Evolutionary conservation across 1,140 invertebrate genomes (phyloP), one percentile per base, ranked within the genome.

Genomic region (Artemia franciscana): DNA sequence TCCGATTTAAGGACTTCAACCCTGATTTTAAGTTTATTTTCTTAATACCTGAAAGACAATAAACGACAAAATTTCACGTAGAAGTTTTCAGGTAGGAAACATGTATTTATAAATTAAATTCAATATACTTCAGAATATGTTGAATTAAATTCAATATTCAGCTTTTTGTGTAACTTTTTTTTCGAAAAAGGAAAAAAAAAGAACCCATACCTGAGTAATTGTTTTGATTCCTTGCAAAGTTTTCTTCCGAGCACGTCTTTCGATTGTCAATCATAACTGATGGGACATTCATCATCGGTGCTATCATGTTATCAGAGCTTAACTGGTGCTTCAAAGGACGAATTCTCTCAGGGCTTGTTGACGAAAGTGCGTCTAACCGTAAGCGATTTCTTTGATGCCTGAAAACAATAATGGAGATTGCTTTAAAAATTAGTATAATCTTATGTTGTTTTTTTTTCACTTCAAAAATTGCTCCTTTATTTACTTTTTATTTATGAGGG

Each of bases 181-280:
- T 63, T n/a, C 2, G 26, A 18, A 23, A 24, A n/a, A 62, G 67
- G 62, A 18, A 62, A 59, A n/a, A 62, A 60, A 18, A 63, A 60
- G 63, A 64, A 65, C 26, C 62, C 63, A 24, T 66, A 68, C 60
- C 66, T 66, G 64, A 71, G 82, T 83, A 82, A 66, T 80, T 80
- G 5, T 84, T 87, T 69, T 86, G 88, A 67, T 88, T 88, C 65
- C 85, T 79, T 5, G 83, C 85, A 84, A 90, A 88, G 67, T 89
- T 85, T 71, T 90, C 86, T 15, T 86, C 86, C 60, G 84, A 87
- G 12, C 85, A 89, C 1, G 86, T 88, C 71, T 88, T 90, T 39
- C 87, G 79, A 68, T 86, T 84, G 68, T 88, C 85, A 57, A 89
- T 83, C 26, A 84, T 78, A 60, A 89, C 73, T 71, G 88, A 88